Evolutionary conservation across 2,113 vertebrate species (phyloP).

Genomic region (Poeciliopsis occidentalis): DNA sequence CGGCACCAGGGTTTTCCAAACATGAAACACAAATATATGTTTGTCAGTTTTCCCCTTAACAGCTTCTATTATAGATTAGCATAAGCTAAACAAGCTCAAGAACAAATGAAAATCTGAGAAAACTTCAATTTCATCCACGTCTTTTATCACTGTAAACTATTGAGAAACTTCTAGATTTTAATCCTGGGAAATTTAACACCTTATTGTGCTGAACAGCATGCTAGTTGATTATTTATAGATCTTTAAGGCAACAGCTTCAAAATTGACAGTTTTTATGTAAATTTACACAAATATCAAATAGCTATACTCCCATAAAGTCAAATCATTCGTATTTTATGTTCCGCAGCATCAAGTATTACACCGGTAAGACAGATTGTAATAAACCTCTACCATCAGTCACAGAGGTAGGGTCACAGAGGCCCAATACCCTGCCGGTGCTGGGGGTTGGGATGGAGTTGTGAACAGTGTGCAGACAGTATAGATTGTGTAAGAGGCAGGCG

Average conservation of each 20-base stretch:
- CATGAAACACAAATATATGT: not conserved
- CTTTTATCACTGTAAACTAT: not conserved
- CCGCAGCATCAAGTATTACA: conserved; percentile 47
- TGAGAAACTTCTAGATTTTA: conserved; percentile 15
- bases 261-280: conserved; percentile 13
- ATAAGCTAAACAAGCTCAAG: not conserved
- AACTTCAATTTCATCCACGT: not conserved
- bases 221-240: conserved; percentile 13
- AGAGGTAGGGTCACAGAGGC: conserved; percentile 59
- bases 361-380: conserved; percentile 49
- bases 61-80: not conserved
- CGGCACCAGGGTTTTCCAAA: not conserved
- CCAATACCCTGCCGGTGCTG: conserved; percentile 70
- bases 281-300: conserved; percentile 18
- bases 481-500: conserved; percentile 50
- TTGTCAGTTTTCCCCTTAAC: not conserved
- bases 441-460: conserved; percentile 49
- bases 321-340: conserved; percentile 25
- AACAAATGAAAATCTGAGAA: no score
- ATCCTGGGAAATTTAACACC: not conserved
- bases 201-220: conserved; percentile 18
- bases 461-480: conserved; percentile 78
- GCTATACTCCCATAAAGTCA: conserved; percentile 23
- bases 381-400: conserved; percentile 64
- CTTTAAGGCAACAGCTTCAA: conserved; percentile 43